Conservation (phyloP, 37 sponge, comb jelly and placozoan species). For the Beroe forskalii region DNA sequence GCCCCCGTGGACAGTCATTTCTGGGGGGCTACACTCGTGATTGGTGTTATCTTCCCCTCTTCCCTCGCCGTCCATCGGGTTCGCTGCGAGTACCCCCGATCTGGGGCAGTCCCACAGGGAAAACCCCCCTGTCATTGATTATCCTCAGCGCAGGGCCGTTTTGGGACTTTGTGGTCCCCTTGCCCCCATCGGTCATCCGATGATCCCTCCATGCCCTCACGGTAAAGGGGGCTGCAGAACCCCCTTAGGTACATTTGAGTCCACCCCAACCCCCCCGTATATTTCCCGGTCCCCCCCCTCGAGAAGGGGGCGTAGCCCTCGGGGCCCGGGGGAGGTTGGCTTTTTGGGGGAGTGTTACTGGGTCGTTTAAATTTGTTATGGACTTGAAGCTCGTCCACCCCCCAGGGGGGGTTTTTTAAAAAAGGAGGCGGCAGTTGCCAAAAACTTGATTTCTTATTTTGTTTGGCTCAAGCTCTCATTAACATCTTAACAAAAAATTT, state of each 20-base stretch:
- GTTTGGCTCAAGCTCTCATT: too few relatives aligned
- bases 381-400: too few relatives aligned
- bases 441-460: too few relatives aligned
- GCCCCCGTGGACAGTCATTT: not conserved
- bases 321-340: too few relatives aligned
- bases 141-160: not conserved
- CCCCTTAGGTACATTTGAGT: not conserved
- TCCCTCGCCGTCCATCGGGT: not conserved
- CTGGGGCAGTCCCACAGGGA: not conserved
- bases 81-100: not conserved
- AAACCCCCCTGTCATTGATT: not conserved
- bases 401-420: too few relatives aligned
- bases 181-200: not conserved
- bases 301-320: too few relatives aligned
- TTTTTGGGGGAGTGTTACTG: too few relatives aligned
- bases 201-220: not conserved
- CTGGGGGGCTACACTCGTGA: not conserved
- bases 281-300: too few relatives aligned
- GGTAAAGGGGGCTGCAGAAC: not conserved
- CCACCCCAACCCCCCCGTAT: not conserved
- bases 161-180: not conserved
- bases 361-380: too few relatives aligned
- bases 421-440: too few relatives aligned
- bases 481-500: too few relatives aligned
- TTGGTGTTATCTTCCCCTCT: not conserved